Percentiles rank a stretch among this genome's conserved stretches.
Conservation (phyloP, 2,888 invertebrate genomes). For the Ormyrus pomaceus region DNA sequence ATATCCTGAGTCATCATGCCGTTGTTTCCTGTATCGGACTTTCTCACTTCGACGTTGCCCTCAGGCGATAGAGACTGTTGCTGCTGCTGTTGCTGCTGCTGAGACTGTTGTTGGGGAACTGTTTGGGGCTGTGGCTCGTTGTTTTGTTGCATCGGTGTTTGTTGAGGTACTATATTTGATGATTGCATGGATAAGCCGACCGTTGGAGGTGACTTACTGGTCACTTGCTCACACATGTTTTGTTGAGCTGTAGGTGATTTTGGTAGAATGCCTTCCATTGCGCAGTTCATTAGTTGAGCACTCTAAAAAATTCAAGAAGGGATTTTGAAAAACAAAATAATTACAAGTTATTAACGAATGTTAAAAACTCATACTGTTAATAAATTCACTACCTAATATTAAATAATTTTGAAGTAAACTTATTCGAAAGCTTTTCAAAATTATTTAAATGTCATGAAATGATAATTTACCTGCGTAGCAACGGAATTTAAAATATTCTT, state of each 20-base stretch:
- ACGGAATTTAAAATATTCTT: conserved; percentile 73
- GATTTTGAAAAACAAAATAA: not conserved
- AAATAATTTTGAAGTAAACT: too few species aligned
- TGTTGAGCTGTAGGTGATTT: conserved; percentile 65
- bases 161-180: conserved; percentile 61
- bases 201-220: conserved; percentile 68
- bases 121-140: conserved; percentile 76
- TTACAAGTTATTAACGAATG: not conserved
- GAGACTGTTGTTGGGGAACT: conserved; percentile 37
- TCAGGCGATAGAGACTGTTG: conserved; percentile 68
- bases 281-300: conserved; percentile 72
- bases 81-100: conserved; percentile 67
- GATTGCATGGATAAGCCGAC: conserved; percentile 57
- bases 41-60: conserved; percentile 76
- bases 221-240: conserved; percentile 71
- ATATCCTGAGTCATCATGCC: conserved; percentile 83
- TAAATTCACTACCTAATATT: too few species aligned
- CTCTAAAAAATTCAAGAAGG: conserved; percentile 58
- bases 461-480: conserved; percentile 65
- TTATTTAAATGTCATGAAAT: too few species aligned
- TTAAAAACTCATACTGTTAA: too few species aligned
- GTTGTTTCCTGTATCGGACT: conserved; percentile 65
- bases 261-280: conserved; percentile 73
- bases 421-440: too few species aligned
- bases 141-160: conserved; percentile 78